Evolutionary conservation across 2,888 invertebrate genomes (phyloP), one percentile per base, ranked within the genome.

Genomic region (Zygogramma bicolorata): DNA sequence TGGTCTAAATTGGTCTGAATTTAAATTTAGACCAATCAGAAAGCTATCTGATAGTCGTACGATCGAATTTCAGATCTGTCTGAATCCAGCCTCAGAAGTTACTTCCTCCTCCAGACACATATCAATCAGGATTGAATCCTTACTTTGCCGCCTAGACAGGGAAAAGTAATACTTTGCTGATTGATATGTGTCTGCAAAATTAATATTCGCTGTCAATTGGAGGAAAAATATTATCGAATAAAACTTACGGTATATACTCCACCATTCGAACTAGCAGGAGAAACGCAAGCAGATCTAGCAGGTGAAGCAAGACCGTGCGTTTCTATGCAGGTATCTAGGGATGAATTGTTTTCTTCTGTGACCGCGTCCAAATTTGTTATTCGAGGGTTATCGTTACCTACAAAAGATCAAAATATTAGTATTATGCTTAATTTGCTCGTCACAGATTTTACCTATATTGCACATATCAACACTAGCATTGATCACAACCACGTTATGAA

Each of bases 251-350:
- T 93, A 84, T 96, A 97, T 38, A 96, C 92, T 0, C 96, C 96
- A 0, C 97, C 96, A 85, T 96, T 95, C n/a, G 95, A 96, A 81
- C 95, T 95, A 10, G 95, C 95, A 0, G 96, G 96, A 0, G 96
- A 96, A 4, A 93, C 93, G 81, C 96, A 95, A 38, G 91, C 90
- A 0, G 81, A 88, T 80, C 80, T 84, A 0, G 88, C 82, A 29
- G 87, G 85, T 74, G 87, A 84, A 13, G 84, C 83, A 73, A 86
- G 78, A 4, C 87, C 87, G 68, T 88, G 88, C 0, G 85, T 82
- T 76, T 86, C 87, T 57, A 88, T 87, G 31, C 89, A 88, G 3
- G 85, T 85, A 71, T 85, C 86, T 62, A 85, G 75, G 1, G 85
- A 84, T 0, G 84, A 83, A 71, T 83, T 84, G 0, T 89, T 90